Conservation (phyloP, 2,797 vertebrate species). For the Lagorchestes hirsutus region DNA sequence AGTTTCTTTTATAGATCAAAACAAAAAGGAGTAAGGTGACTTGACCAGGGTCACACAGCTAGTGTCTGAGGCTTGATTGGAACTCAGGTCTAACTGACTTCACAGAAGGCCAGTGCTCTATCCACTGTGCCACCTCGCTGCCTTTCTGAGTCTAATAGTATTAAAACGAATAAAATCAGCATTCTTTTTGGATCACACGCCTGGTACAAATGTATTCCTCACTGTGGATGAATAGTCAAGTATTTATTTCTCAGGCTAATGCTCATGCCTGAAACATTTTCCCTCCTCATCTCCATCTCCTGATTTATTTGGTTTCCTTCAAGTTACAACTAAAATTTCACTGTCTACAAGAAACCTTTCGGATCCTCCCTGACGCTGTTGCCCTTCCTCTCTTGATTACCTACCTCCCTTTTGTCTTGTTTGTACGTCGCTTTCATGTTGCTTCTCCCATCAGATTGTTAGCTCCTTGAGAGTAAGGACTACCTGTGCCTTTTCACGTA, state of each 20-base stretch:
- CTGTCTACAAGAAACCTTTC: neutral
- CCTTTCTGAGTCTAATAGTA: slow-evolving; percentile 22
- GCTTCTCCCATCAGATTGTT: neutral
- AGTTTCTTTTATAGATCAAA: slow-evolving; percentile 43
- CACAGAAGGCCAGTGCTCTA: neutral
- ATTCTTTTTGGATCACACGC: slow-evolving; percentile 18
- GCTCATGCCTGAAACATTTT: neutral
- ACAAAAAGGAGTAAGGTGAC: neutral
- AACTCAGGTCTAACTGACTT: neutral
- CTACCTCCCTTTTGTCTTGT: neutral
- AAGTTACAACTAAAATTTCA: neutral
- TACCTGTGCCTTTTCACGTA: neutral
- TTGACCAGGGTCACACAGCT: neutral
- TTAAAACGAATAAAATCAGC: slow-evolving; percentile 59
- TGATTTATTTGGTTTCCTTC: neutral
- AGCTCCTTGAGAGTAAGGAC: neutral
- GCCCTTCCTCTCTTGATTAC: neutral
- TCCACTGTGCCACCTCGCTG: neutral
- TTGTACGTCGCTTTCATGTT: neutral
- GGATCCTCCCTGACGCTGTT: neutral
- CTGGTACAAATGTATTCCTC: neutral
- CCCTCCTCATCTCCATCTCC: neutral
- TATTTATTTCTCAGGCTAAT: neutral
- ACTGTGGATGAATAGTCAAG: slow-evolving; percentile 8
- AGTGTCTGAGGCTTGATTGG: neutral